Evolutionary conservation across 2,888 invertebrate species (phyloP).

Genomic region (Eremobia ochroleuca): DNA sequence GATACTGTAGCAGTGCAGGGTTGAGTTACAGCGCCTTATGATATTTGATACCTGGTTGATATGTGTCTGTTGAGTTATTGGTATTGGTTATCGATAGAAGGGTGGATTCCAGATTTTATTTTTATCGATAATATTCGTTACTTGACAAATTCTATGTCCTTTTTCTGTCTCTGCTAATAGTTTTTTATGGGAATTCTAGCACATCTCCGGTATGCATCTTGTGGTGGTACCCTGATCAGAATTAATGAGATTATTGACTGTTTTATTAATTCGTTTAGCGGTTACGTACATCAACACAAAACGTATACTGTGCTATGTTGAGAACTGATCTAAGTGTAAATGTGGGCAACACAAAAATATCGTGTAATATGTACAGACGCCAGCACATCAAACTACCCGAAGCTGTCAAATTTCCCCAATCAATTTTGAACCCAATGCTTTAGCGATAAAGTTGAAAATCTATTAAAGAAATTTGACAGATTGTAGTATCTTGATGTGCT

Average conservation of each 20-base stretch:
- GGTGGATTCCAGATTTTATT: not conserved
- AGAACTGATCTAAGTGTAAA: too few relatives aligned
- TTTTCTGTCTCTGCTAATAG: not conserved
- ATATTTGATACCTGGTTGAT: conserved; percentile 24
- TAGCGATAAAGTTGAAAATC: too few relatives aligned
- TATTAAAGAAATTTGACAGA: too few relatives aligned
- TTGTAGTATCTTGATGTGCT: too few relatives aligned
- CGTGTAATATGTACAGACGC: not conserved
- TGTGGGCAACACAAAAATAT: not conserved
- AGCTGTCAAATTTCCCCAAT: too few relatives aligned
- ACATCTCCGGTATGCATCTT: not conserved
- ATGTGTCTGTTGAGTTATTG: conserved; percentile 31
- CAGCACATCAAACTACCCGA: too few relatives aligned
- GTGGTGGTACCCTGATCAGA: not conserved
- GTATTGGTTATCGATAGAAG: conserved; percentile 22
- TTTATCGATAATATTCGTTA: not conserved
- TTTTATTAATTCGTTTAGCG: too few relatives aligned
- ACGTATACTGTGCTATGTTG: too few relatives aligned
- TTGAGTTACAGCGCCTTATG: conserved; percentile 47
- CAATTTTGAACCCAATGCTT: too few relatives aligned
- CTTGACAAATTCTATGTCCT: too few relatives aligned
- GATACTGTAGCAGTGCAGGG: conserved; percentile 9
- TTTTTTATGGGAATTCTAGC: not conserved
- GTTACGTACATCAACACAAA: too few relatives aligned
- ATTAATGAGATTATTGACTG: too few relatives aligned